Conservation (phyloP, 2,888 invertebrate species). For the Lordiphosa fenestrarum region DNA sequence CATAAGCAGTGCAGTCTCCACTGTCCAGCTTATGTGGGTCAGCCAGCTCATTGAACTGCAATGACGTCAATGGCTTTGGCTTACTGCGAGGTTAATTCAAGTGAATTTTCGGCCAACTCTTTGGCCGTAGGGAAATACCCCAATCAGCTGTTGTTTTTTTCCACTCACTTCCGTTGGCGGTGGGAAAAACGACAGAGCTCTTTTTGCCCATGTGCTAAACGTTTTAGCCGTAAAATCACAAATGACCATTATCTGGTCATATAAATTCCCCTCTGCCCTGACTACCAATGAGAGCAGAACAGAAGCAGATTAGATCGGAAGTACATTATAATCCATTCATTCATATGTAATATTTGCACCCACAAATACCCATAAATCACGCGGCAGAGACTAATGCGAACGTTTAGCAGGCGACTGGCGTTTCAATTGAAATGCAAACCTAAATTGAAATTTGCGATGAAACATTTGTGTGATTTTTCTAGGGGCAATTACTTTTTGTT, state of each 20-base stretch:
- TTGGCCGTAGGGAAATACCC: conserved; percentile 56
- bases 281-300: conserved; percentile 56
- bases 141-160: conserved; percentile 20
- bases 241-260: conserved; percentile 54
- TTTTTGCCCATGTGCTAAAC: conserved; percentile 54
- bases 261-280: conserved; percentile 52
- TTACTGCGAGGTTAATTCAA: conserved; percentile 20
- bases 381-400: conserved; percentile 10
- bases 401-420: conserved; percentile 43
- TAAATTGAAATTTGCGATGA: conserved; percentile 33
- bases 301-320: conserved; percentile 46
- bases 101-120: conserved; percentile 27
- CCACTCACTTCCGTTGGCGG: conserved; percentile 50
- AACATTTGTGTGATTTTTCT: conserved; percentile 24
- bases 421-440: conserved; percentile 56
- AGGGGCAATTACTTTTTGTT: conserved; percentile 1
- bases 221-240: conserved; percentile 57
- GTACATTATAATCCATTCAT: conserved; percentile 29
- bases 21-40: not conserved
- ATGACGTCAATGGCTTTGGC: conserved; percentile 27
- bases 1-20: conserved; percentile 1
- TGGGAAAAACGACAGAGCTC: conserved; percentile 37
- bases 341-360: too few species aligned
- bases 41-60: conserved; percentile 9
- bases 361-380: conserved; percentile 28